A percentile compares a stretch with the other conserved stretches of the same genome.
Evolutionary conservation across 64 coral and sea anemone species (phyloP).

Genomic region (Dendronephthya gigantea): DNA sequence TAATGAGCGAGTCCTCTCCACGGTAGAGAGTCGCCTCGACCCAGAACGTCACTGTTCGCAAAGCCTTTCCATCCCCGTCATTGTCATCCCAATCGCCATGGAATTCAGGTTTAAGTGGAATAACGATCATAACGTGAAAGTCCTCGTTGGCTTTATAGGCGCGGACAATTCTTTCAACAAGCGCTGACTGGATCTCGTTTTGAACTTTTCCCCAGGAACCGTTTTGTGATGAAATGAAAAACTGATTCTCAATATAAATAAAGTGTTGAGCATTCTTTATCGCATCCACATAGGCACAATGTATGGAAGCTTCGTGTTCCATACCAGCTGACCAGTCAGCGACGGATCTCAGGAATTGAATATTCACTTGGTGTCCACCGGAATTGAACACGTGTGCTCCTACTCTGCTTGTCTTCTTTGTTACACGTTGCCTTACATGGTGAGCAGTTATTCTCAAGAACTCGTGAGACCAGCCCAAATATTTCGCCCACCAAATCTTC

Average conservation of each 20-base stretch:
- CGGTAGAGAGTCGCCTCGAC: slow-evolving; percentile 21
- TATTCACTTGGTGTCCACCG: neutral
- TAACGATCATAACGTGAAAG: slow-evolving; percentile 42
- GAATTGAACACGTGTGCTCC: neutral
- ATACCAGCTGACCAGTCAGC: slow-evolving; percentile 32
- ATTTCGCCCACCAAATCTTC: neutral
- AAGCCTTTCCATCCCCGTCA: neutral
- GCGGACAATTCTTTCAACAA: slow-evolving; percentile 38
- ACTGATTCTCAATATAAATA: too few relatives aligned
- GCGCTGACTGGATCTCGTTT: slow-evolving; percentile 30
- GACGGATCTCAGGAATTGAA: slow-evolving; percentile 29
- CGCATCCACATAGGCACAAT: slow-evolving; percentile 23
- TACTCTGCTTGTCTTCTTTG: too few relatives aligned
- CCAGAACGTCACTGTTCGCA: slow-evolving; percentile 30
- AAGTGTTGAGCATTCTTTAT: slow-evolving; percentile 27
- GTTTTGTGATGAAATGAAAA: slow-evolving; percentile 38
- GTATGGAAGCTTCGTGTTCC: slow-evolving; percentile 24
- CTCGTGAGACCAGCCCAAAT: neutral
- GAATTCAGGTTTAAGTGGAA: slow-evolving; percentile 36
- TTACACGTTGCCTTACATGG: too few relatives aligned
- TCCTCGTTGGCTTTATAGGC: slow-evolving; percentile 20
- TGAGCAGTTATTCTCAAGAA: neutral
- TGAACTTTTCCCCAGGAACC: slow-evolving; percentile 7
- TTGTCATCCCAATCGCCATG: slow-evolving; percentile 14
- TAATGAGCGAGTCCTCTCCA: slow-evolving; percentile 22